Conservation (phyloP, 1,140 invertebrate genomes). For the Elymnias hypermnestra region DNA sequence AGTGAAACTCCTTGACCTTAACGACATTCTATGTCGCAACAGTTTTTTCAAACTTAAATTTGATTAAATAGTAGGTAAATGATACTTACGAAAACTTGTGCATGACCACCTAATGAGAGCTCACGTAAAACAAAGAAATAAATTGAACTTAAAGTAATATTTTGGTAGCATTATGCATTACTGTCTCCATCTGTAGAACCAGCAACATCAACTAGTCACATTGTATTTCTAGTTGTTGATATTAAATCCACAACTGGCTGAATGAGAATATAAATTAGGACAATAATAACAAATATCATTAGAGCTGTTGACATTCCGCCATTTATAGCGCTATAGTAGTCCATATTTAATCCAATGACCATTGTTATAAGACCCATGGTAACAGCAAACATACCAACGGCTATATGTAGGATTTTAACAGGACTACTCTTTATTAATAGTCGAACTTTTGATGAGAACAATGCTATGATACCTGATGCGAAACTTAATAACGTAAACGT, state of each 20-base stretch:
- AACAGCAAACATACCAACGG: slow-evolving; percentile 51
- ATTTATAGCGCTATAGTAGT: slow-evolving; percentile 37
- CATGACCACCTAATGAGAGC: too few relatives aligned
- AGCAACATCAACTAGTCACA: slow-evolving; percentile 48
- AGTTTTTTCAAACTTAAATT: too few relatives aligned
- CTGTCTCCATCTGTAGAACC: slow-evolving; percentile 49
- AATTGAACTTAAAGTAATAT: too few relatives aligned
- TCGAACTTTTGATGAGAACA: slow-evolving; percentile 64
- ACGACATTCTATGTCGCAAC: too few relatives aligned
- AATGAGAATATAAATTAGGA: slow-evolving; percentile 51
- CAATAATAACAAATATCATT: slow-evolving; percentile 49
- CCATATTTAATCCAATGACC: slow-evolving; percentile 56
- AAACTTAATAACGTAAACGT: slow-evolving; percentile 58
- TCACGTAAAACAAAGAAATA: too few relatives aligned
- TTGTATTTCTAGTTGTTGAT: slow-evolving; percentile 36
- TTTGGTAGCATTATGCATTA: slow-evolving; percentile 21
- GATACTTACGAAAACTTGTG: too few relatives aligned
- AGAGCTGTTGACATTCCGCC: slow-evolving; percentile 44
- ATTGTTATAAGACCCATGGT: slow-evolving; percentile 60
- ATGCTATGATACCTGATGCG: slow-evolving; percentile 49
- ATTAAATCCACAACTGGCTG: slow-evolving; percentile 56
- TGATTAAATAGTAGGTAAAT: too few relatives aligned
- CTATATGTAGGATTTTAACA: slow-evolving; percentile 56
- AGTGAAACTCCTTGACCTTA: too few relatives aligned
- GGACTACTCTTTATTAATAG: slow-evolving; percentile 53